A percentile compares a stretch with the other conserved stretches of the same genome.
Evolutionary conservation across 2,797 vertebrate species (phyloP).

Genomic region (Limnodromus scolopaceus): DNA sequence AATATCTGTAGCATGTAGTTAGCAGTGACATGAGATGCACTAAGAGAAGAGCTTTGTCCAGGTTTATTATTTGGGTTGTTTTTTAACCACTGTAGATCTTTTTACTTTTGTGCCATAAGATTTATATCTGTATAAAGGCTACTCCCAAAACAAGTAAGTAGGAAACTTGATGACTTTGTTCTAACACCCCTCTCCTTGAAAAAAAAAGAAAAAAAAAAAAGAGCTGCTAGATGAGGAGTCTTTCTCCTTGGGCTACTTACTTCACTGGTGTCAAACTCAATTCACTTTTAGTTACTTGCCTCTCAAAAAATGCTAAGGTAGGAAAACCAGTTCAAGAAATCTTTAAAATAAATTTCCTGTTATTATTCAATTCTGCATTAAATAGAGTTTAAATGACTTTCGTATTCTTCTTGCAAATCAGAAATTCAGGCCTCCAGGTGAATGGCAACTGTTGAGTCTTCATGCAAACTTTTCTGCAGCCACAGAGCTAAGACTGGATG

Average conservation of each 20-base stretch:
- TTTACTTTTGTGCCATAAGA: neutral
- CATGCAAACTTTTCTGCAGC: neutral
- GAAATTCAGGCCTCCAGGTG: neutral
- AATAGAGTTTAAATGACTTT: neutral
- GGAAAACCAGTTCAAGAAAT: neutral
- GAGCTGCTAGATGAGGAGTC: neutral
- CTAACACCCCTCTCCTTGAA: accelerated
- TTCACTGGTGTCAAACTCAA: neutral
- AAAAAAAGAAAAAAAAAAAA: neutral
- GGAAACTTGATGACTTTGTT: neutral
- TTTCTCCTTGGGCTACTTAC: neutral
- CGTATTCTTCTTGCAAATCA: neutral
- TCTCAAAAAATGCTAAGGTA: neutral
- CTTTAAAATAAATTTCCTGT: neutral
- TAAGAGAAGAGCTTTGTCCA: neutral
- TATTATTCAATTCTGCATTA: neutral
- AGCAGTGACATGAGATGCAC: neutral
- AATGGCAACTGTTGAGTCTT: neutral
- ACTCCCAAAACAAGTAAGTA: neutral
- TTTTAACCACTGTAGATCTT: neutral
- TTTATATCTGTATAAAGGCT: neutral
- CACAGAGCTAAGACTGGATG: neutral
- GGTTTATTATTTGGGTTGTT: neutral
- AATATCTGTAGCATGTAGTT: neutral
- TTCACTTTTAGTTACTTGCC: neutral